Percentiles rank a stretch among this genome's conserved stretches.
phyloP scores from a whole-genome alignment of 92 coral and sea anemone genomes.

The Metridium senile region DNA sequence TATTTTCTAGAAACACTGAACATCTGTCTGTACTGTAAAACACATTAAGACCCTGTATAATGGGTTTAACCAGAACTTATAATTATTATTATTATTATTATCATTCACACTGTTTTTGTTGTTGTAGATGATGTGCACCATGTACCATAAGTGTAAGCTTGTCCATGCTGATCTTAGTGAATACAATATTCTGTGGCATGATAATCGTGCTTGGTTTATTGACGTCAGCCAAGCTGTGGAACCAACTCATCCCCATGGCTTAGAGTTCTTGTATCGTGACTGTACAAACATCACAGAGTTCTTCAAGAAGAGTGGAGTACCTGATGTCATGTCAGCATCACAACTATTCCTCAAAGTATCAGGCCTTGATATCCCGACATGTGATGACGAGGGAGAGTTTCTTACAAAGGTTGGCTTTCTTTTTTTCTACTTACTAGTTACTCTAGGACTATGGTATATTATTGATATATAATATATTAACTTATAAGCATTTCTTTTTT shows the following conservation, averaged over 20 bases:
- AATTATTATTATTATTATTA: too few species aligned
- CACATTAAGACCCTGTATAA: too few species aligned
- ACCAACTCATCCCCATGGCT: constrained; percentile 91
- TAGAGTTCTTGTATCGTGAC: constrained; percentile 93
- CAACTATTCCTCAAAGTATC: constrained; percentile 84
- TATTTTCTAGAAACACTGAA: too few species aligned
- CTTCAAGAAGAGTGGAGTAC: constrained; percentile 78
- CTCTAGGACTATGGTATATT: too few species aligned
- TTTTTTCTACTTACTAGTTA: neutral
- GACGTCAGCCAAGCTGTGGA: constrained; percentile 98
- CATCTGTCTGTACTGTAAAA: too few species aligned
- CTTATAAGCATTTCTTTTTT: too few species aligned
- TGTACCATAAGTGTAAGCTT: constrained; percentile 87
- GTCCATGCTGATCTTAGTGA: constrained; percentile 98
- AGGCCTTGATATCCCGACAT: constrained; percentile 63
- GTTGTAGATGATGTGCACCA: constrained; percentile 86
- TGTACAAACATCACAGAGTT: constrained; percentile 84
- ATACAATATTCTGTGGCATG: constrained; percentile 96
- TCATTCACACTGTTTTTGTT: too few species aligned
- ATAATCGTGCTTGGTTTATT: constrained; percentile 78
- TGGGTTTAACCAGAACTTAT: too few species aligned
- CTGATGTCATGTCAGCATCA: constrained; percentile 56
- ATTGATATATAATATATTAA: too few species aligned
- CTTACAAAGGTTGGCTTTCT: constrained; percentile 63
- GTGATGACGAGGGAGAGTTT: constrained; percentile 61